These are phyloP conservation scores for Ischnus inquisitorius DNA, from an alignment of 2,888 invertebrate genomes.

Conservation along the genomic window DNA sequence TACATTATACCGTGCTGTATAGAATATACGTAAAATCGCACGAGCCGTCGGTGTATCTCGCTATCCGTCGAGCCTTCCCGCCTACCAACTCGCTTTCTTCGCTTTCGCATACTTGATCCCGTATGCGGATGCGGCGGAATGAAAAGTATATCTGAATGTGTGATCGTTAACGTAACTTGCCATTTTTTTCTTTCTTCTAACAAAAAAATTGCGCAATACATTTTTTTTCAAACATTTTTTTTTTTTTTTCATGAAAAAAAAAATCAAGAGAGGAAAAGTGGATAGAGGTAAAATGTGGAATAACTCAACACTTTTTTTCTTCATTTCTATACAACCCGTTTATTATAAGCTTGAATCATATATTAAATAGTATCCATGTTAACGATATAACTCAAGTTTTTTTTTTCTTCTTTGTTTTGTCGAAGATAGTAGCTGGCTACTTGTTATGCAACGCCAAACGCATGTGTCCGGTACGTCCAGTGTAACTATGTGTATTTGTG, in stretches of 20 bases:
- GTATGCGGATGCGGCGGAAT: background rate
- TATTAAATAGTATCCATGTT: constrained; percentile 82
- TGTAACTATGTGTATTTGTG: constrained; percentile 59
- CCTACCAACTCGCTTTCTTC: constrained; percentile 33
- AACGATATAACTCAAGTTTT: constrained; percentile 82
- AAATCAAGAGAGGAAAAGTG: background rate
- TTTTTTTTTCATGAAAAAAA: background rate
- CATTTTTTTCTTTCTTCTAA: too few relatives aligned
- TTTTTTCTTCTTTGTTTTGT: constrained; percentile 61
- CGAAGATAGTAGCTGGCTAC: constrained; percentile 74
- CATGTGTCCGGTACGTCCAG: constrained; percentile 60
- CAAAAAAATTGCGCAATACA: too few relatives aligned
- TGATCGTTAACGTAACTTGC: background rate
- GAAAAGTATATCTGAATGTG: background rate
- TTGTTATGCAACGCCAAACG: constrained; percentile 71
- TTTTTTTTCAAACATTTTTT: too few relatives aligned
- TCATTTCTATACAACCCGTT: constrained; percentile 83
- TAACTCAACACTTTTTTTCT: background rate
- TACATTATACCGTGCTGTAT: constrained; percentile 11
- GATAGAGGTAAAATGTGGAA: background rate
- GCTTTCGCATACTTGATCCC: background rate
- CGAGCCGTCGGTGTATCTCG: constrained; percentile 39
- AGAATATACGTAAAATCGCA: constrained; percentile 35
- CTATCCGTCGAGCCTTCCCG: constrained; percentile 32
- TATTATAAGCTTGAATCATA: constrained; percentile 84